phyloP scores from a whole-genome alignment of 2,113 vertebrate species.

The Cariama cristata region DNA sequence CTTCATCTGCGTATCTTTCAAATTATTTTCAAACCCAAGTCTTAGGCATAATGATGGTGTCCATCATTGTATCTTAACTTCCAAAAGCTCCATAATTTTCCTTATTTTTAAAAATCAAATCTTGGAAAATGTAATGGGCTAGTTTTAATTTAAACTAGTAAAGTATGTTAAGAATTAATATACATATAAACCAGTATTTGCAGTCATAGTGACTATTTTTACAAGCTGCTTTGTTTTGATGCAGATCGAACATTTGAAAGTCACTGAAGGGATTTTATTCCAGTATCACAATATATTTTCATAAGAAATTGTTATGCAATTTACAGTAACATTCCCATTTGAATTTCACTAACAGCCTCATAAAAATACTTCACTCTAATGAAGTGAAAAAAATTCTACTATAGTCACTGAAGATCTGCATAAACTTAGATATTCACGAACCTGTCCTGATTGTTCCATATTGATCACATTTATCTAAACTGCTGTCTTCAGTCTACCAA shows the following conservation, averaged over 20 bases:
- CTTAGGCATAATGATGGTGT: not conserved
- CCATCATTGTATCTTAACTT: not conserved
- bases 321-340: not conserved
- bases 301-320: not conserved
- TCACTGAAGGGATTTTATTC: not conserved
- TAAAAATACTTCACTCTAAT: not conserved
- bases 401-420: not conserved
- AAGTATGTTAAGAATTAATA: not conserved
- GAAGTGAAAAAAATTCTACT: not conserved
- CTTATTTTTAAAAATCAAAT: not conserved
- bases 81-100: not conserved
- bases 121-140: not conserved
- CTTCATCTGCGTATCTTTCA: not conserved
- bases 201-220: not conserved
- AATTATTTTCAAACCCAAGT: not conserved
- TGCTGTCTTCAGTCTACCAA: not conserved
- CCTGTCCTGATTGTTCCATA: not conserved
- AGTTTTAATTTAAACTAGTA: not conserved
- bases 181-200: not conserved
- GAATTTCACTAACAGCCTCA: not conserved
- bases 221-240: not conserved
- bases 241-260: rapidly evolving
- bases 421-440: not conserved
- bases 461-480: not conserved
- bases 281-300: not conserved